Conservation (phyloP, 2,113 vertebrate genomes). For the Etia nguti region DNA sequence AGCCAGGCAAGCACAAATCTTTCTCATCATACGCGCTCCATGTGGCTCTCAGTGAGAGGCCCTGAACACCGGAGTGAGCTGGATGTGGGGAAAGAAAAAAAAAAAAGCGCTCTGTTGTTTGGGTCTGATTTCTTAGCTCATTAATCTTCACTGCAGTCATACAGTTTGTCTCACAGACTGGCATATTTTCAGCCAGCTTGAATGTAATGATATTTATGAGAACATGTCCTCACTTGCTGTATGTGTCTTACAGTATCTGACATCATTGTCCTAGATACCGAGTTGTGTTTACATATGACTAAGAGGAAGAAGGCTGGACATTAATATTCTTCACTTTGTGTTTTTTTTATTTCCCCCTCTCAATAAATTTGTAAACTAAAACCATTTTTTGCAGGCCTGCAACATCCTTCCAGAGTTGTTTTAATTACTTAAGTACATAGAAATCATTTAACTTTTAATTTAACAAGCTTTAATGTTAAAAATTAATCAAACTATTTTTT, state of each 20-base stretch:
- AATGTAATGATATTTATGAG: constrained; percentile 68
- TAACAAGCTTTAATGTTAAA: fast-evolving
- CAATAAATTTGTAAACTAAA: neutral
- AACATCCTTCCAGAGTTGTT: neutral
- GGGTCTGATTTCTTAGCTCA: constrained; percentile 64
- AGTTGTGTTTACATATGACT: constrained; percentile 44
- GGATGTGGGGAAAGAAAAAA: neutral
- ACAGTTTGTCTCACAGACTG: constrained; percentile 29
- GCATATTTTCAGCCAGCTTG: constrained; percentile 46
- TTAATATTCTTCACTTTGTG: neutral
- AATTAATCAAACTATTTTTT: neutral
- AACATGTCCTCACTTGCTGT: constrained; percentile 58
- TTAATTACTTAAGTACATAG: neutral
- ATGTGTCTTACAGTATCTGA: constrained; percentile 47
- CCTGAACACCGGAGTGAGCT: constrained; percentile 13
- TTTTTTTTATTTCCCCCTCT: neutral
- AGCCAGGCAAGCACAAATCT: constrained; percentile 31
- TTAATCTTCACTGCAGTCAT: constrained; percentile 59
- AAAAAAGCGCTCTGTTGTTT: constrained; percentile 32
- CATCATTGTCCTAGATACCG: constrained; percentile 47
- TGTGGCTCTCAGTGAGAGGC: constrained; percentile 11
- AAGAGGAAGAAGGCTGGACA: constrained; percentile 7
- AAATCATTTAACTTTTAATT: neutral
- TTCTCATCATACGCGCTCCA: constrained; percentile 33
- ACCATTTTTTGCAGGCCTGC: neutral